Conservation (phyloP, 2,113 vertebrate genomes). For the Microtus richardsoni region DNA sequence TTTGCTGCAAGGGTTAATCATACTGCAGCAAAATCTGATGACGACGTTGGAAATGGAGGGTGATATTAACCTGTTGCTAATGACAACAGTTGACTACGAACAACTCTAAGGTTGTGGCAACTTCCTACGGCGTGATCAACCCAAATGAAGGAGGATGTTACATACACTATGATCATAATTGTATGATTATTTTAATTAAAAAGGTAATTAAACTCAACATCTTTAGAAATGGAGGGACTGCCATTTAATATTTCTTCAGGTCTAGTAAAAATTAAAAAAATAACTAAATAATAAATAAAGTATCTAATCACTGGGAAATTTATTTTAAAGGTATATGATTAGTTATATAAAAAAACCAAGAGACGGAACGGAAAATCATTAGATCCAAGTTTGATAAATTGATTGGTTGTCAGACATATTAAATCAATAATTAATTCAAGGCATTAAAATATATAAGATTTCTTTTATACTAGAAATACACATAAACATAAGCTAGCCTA, state of each 20-base stretch:
- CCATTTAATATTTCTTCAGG: conserved; percentile 41
- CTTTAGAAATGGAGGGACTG: not conserved
- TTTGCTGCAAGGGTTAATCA: conserved; percentile 48
- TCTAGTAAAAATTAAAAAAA: conserved; percentile 44
- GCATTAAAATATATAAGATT: conserved; percentile 24
- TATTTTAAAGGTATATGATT: not conserved
- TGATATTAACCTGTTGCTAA: conserved; percentile 55
- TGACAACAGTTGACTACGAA: not conserved
- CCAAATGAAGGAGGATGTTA: conserved; percentile 18
- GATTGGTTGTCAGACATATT: not conserved
- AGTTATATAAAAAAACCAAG: not conserved
- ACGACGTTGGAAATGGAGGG: not conserved
- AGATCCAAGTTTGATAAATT: not conserved
- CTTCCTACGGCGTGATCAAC: not conserved
- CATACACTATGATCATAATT: conserved; percentile 12
- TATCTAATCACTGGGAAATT: not conserved
- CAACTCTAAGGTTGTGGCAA: not conserved
- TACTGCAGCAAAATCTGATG: conserved; percentile 1
- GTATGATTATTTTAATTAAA: conserved; percentile 18
- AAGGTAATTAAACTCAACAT: conserved; percentile 18
- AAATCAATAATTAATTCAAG: conserved; percentile 46
- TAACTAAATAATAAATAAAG: conserved; percentile 16
- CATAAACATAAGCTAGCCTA: not conserved
- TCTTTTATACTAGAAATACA: conserved; percentile 14
- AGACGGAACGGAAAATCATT: conserved; percentile 31